These are phyloP conservation scores for Prunella himalayana DNA, from an alignment of 2,113 vertebrate genomes.

Conservation along the genomic window DNA sequence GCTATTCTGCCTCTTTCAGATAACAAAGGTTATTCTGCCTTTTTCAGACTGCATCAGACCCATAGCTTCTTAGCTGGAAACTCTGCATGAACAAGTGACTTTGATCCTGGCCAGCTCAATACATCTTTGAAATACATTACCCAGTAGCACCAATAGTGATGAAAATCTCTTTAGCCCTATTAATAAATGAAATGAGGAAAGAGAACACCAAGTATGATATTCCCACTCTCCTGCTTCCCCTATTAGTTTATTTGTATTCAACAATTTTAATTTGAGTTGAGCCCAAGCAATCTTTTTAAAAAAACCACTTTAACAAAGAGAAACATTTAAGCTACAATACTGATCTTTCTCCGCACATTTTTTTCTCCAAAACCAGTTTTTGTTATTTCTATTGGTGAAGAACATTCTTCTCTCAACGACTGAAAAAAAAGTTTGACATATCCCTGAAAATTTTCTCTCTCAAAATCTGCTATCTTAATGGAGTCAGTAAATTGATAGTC, in stretches of 20 bases:
- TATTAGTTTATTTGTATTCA: neutral
- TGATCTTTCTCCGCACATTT: neutral
- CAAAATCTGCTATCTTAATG: neutral
- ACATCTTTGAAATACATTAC: neutral
- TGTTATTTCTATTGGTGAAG: neutral
- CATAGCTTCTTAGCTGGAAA: neutral
- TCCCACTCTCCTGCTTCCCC: neutral
- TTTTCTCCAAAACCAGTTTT: neutral
- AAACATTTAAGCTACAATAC: neutral
- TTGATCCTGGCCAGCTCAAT: slow-evolving; percentile 6
- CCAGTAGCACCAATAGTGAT: neutral
- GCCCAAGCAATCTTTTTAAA: no score
- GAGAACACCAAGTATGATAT: neutral
- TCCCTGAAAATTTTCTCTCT: neutral
- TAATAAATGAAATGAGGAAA: neutral
- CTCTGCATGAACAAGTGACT: neutral
- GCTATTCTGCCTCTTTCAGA: neutral
- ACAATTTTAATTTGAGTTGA: neutral
- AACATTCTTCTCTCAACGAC: neutral
- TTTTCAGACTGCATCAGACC: neutral
- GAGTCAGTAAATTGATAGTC: neutral
- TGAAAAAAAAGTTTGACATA: neutral
- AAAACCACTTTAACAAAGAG: neutral
- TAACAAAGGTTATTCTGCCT: neutral
- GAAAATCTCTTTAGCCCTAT: neutral